Percentiles rank a stretch among this genome's conserved stretches.
Evolutionary conservation across 2,888 invertebrate species (phyloP).

Genomic region (Drosophila monieri): DNA sequence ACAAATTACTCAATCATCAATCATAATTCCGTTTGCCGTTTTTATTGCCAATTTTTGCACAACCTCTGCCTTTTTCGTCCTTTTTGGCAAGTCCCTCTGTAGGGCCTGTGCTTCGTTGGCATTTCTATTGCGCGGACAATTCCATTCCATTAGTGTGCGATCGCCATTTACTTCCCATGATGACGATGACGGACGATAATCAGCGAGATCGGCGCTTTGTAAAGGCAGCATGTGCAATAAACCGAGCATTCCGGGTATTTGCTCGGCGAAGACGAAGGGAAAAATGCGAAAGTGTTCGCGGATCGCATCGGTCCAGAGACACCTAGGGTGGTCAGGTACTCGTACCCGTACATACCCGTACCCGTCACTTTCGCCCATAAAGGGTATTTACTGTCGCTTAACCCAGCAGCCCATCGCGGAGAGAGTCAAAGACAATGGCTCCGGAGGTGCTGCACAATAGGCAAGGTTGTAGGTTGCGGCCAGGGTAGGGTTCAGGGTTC

Average conservation of each 20-base stretch:
- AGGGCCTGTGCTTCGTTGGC: slow-evolving; percentile 2
- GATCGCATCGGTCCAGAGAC: slow-evolving; percentile 12
- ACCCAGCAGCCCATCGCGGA: slow-evolving; percentile 23
- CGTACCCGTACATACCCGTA: slow-evolving; percentile 1
- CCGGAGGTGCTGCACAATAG: slow-evolving; percentile 63
- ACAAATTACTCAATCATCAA: slow-evolving; percentile 44
- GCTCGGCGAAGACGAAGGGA: not conserved
- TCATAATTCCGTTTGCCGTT: slow-evolving; percentile 35
- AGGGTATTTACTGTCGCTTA: slow-evolving; percentile 78
- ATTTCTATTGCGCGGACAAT: slow-evolving; percentile 16
- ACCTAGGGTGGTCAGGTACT: slow-evolving; percentile 16
- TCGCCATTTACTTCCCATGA: slow-evolving; percentile 51
- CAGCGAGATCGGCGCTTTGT: slow-evolving; percentile 80
- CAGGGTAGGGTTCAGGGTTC: slow-evolving; percentile 28
- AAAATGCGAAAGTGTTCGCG: slow-evolving; percentile 67
- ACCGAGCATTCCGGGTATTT: slow-evolving; percentile 60
- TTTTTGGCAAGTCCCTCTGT: not conserved
- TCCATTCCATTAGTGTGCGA: slow-evolving; percentile 14
- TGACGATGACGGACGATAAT: slow-evolving; percentile 67
- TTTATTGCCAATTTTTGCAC: slow-evolving; percentile 45
- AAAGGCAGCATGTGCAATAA: slow-evolving; percentile 70
- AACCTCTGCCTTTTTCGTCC: not conserved
- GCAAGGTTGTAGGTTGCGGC: slow-evolving; percentile 73
- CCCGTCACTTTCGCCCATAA: slow-evolving; percentile 57
- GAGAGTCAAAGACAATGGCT: slow-evolving; percentile 59